Base-by-base conservation (phyloP, 2,888 invertebrate species). In the Eueremaeus valkanovi region DNA sequence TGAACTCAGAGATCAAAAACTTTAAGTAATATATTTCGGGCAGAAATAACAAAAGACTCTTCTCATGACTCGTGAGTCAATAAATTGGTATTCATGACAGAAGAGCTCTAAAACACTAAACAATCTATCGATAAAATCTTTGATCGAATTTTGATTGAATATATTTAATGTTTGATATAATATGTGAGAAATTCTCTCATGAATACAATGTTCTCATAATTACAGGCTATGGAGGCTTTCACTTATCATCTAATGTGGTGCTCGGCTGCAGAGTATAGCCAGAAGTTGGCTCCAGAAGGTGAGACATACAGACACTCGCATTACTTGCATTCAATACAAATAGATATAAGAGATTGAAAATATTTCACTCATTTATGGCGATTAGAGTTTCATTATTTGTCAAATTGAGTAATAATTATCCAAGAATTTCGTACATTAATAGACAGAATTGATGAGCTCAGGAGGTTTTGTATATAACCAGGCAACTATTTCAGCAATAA, bases 231-330 rank as follows among this genome's bases (percentile, higher is more conserved):
- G 88, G 92, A 92, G 84, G 90, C 92, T 0, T 84, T 92, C 21
- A 92, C 92, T 0, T 91, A 92, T 31, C 92, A 92, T 81, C 85
- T 94, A 79, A 92, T 93, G 92, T 93, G 92, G 90, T 92, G 93
- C 21, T 92, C 94, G 49, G 92, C 92, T 0, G 91, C 93, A 8
- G 92, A 92, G 0, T 93, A 93, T 83, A 92, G 92, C 81, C 90
- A 92, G 18, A 87, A 91, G 83, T 84, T 93, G 80, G 91, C 93
- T 0, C 93, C 94, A 0, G 90, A 90, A 82, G 91, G 89, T 66
- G 3, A 21, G 61, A 33, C 33, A 36, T n/a, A n/a, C n/a, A n/a
- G n/a, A n/a, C n/a, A n/a, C n/a, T n/a, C n/a, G n/a, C n/a, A n/a
- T n/a, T n/a, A n/a, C n/a, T n/a, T n/a, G n/a, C n/a, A n/a, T n/a